Percentiles rank a stretch among this genome's conserved stretches.
These are phyloP conservation scores for Macrotrachela quadricornifera DNA, from an alignment of 1,140 invertebrate genomes.

Conservation along the genomic window DNA sequence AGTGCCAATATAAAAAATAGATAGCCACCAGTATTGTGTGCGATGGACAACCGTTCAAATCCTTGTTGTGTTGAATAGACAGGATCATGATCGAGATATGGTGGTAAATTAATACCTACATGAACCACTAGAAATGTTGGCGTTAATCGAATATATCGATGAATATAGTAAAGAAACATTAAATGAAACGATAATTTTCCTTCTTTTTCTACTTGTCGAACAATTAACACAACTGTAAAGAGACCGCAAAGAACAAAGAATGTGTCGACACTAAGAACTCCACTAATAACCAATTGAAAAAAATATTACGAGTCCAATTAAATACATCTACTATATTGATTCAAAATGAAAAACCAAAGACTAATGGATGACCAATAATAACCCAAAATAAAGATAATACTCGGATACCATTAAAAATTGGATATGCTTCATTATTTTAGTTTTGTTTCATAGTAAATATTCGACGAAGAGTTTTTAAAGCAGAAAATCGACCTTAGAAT, in stretches of 20 bases:
- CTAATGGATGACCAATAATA: no score
- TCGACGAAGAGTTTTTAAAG: no score
- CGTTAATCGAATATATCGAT: background rate
- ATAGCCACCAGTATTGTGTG: conserved; percentile 28
- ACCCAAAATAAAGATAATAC: no score
- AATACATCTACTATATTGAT: no score
- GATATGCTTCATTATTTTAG: no score
- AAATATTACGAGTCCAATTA: background rate
- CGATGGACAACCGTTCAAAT: conserved; percentile 9
- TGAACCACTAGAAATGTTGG: conserved; percentile 1
- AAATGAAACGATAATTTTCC: background rate
- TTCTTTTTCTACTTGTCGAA: conserved; percentile 30
- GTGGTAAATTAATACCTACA: background rate
- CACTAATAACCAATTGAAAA: conserved; percentile 37
- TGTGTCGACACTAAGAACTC: conserved; percentile 66
- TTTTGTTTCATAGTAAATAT: no score
- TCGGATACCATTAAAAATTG: no score
- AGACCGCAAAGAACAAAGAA: conserved; percentile 55
- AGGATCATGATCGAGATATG: background rate
- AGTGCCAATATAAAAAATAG: conserved; percentile 59
- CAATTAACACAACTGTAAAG: conserved; percentile 34
- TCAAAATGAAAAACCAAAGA: no score
- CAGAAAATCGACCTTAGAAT: no score
- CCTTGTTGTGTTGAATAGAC: conserved; percentile 1
- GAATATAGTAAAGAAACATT: no score